These are phyloP conservation scores for Apoderus coryli DNA, from an alignment of 2,888 invertebrate species.

Conservation along the genomic window DNA sequence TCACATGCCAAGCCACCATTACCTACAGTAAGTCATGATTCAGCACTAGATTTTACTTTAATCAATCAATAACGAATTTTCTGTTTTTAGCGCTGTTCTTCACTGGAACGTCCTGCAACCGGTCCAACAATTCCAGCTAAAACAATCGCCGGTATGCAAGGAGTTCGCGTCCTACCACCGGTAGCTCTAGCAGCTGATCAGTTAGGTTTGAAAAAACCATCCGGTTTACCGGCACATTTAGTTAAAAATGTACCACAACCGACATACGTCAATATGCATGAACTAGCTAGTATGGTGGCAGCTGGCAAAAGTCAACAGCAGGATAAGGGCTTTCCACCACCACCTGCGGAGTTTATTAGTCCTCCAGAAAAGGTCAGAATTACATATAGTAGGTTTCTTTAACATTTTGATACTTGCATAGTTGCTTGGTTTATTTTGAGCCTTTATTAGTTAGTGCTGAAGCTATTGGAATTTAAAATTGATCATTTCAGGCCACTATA, in stretches of 20 bases:
- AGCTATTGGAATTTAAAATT: no score
- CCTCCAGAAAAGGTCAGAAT: conserved; percentile 37
- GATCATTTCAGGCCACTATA: no score
- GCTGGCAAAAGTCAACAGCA: conserved; percentile 61
- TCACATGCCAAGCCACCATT: conserved; percentile 44
- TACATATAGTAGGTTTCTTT: no score
- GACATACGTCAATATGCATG: conserved; percentile 85
- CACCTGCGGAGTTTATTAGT: conserved; percentile 35
- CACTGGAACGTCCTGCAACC: conserved; percentile 58
- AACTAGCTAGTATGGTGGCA: conserved; percentile 69
- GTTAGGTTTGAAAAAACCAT: conserved; percentile 38
- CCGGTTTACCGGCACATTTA: conserved; percentile 60
- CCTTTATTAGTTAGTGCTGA: no score
- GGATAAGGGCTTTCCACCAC: conserved; percentile 43
- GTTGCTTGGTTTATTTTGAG: no score
- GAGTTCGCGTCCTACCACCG: conserved; percentile 31
- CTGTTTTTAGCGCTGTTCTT: conserved; percentile 57
- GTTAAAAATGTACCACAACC: conserved; percentile 63
- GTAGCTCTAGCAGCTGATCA: conserved; percentile 39
- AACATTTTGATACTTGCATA: no score
- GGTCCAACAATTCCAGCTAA: conserved; percentile 40
- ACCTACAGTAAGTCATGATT: conserved; percentile 57
- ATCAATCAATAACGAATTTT: conserved; percentile 6
- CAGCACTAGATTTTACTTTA: no score
- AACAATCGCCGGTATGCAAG: conserved; percentile 31